These are phyloP conservation scores for Phallusia fumigata DNA, from an alignment of 23 tunicate species.

Conservation along the genomic window DNA sequence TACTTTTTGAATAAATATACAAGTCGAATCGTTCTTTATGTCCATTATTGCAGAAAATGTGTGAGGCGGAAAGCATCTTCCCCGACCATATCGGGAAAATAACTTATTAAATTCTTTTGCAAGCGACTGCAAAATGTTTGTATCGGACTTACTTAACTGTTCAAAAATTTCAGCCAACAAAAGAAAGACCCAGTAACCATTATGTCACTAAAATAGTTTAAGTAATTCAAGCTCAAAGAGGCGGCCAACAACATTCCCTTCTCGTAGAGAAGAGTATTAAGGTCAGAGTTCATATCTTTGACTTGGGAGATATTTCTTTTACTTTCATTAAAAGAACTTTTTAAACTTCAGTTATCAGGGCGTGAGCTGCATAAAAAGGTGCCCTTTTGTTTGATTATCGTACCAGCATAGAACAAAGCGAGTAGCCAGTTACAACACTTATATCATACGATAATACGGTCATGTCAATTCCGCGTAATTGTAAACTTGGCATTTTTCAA, in stretches of 20 bases:
- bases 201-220: slow-evolving; percentile 22
- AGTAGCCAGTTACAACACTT: too few species aligned
- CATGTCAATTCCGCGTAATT: too few species aligned
- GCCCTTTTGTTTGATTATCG: too few species aligned
- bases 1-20: slow-evolving; percentile 20
- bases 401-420: too few species aligned
- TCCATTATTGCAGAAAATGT: slow-evolving; percentile 34
- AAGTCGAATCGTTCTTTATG: slow-evolving; percentile 28
- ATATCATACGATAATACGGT: too few species aligned
- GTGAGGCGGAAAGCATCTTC: slow-evolving; percentile 19
- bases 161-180: slow-evolving; percentile 46
- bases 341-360: too few species aligned
- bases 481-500: too few species aligned
- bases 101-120: slow-evolving; percentile 19
- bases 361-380: too few species aligned
- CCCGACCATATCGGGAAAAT: slow-evolving; percentile 37
- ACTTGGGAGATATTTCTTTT: slow-evolving; percentile 37
- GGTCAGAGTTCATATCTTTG: slow-evolving; percentile 45
- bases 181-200: slow-evolving; percentile 19
- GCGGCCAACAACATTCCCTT: slow-evolving; percentile 40
- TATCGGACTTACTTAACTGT: slow-evolving; percentile 1
- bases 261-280: slow-evolving; percentile 26
- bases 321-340: too few species aligned
- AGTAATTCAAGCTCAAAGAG: slow-evolving; percentile 11
- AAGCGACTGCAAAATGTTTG: slow-evolving; percentile 26